These are phyloP conservation scores for Mythimna vitellina DNA, from an alignment of 2,888 invertebrate genomes.

Conservation along the genomic window DNA sequence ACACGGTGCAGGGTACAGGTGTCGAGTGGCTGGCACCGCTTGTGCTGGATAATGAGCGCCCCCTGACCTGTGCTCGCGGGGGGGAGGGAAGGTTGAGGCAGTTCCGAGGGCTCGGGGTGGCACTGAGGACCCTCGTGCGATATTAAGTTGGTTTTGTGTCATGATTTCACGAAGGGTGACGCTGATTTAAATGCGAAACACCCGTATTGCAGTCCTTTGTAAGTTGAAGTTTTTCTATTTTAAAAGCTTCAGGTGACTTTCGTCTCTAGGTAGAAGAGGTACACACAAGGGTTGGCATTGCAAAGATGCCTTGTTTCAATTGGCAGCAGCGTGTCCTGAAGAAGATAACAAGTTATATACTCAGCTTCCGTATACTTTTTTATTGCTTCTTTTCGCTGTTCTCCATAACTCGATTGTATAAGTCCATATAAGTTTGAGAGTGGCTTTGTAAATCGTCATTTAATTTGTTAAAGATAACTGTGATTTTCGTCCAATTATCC, in stretches of 20 bases:
- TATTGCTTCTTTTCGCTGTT: too few species aligned
- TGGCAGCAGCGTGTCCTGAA: too few species aligned
- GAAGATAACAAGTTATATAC: too few species aligned
- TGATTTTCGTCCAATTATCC: too few species aligned
- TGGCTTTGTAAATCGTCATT: too few species aligned
- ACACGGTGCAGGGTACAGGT: constrained; percentile 72
- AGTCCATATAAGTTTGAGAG: too few species aligned
- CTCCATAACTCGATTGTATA: too few species aligned
- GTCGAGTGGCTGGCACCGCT: constrained; percentile 71
- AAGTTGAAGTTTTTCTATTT: constrained; percentile 20
- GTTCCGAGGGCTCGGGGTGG: constrained; percentile 39
- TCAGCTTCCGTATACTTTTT: too few species aligned
- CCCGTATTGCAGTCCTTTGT: constrained; percentile 50
- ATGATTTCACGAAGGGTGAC: constrained; percentile 69
- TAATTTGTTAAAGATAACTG: too few species aligned
- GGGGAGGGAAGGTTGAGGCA: neutral
- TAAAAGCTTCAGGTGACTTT: neutral
- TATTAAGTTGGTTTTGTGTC: constrained; percentile 80
- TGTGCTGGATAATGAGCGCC: constrained; percentile 66
- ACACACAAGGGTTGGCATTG: neutral
- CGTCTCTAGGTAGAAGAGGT: neutral
- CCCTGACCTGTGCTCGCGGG: constrained; percentile 2
- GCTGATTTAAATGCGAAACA: constrained; percentile 77
- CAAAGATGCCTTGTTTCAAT: too few species aligned
- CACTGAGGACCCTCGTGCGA: constrained; percentile 66